These are phyloP conservation scores for Pelecanoides urinatrix DNA, from an alignment of 2,113 vertebrate species.

Conservation along the genomic window DNA sequence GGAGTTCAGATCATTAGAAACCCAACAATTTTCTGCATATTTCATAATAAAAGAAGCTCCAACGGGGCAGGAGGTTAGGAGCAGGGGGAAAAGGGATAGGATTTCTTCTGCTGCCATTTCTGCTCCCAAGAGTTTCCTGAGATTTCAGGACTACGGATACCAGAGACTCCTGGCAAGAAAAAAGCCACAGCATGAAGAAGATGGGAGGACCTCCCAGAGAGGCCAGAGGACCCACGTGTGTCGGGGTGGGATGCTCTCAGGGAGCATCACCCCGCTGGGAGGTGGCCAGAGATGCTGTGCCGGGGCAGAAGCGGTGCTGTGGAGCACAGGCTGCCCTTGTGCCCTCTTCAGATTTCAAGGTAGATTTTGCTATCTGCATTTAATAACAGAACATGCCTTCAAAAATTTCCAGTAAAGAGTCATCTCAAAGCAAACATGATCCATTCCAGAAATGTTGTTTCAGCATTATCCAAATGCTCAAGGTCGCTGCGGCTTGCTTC, in stretches of 20 bases:
- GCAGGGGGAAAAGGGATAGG: background rate
- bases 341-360: background rate
- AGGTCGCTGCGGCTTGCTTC: background rate
- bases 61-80: background rate
- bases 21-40: background rate
- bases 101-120: background rate
- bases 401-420: background rate
- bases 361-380: background rate
- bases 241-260: background rate
- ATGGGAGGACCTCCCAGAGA: background rate
- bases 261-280: background rate
- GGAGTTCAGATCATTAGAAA: background rate
- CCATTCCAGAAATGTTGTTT: background rate
- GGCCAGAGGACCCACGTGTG: background rate
- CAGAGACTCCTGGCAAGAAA: background rate
- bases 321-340: background rate
- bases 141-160: background rate
- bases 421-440: background rate
- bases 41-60: background rate
- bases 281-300: background rate
- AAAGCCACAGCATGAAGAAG: background rate
- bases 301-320: background rate
- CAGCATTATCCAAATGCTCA: background rate
- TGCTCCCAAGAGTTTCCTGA: background rate
- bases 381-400: background rate